Evolutionary conservation across 1,140 invertebrate species (phyloP).

Genomic region (Amphibalanus amphitrite): DNA sequence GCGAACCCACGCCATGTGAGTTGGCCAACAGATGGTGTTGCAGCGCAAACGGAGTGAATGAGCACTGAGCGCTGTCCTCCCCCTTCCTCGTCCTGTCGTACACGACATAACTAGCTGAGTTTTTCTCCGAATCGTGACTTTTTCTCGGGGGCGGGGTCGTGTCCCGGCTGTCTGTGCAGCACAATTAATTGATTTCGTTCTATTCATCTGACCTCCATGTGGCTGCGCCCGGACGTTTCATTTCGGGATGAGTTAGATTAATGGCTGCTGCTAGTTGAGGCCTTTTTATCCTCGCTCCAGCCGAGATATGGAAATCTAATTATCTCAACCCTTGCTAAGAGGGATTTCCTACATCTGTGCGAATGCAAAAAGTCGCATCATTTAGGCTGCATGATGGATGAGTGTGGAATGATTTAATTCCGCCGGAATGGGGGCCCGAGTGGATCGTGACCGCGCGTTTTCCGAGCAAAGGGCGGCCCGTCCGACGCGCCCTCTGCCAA

Average conservation of each 20-base stretch:
- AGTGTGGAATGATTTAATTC: not conserved
- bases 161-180: not conserved
- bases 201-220: slow-evolving; percentile 1
- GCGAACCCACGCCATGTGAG: no score
- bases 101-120: no score
- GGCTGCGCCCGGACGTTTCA: not conserved
- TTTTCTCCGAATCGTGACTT: not conserved
- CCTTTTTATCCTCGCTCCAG: not conserved
- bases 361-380: not conserved
- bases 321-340: slow-evolving; percentile 1
- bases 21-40: no score
- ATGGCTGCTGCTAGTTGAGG: not conserved
- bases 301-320: not conserved
- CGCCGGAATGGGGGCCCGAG: not conserved
- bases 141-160: not conserved
- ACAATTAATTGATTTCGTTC: not conserved
- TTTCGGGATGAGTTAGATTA: slow-evolving; percentile 1
- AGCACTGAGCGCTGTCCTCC: no score
- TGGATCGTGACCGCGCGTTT: no score
- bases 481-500: no score
- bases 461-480: not conserved
- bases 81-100: no score
- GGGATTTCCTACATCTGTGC: slow-evolving; percentile 1
- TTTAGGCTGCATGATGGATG: not conserved
- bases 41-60: no score